phyloP scores from a whole-genome alignment of 2,888 invertebrate genomes.

The Barypeithes pellucidus region DNA sequence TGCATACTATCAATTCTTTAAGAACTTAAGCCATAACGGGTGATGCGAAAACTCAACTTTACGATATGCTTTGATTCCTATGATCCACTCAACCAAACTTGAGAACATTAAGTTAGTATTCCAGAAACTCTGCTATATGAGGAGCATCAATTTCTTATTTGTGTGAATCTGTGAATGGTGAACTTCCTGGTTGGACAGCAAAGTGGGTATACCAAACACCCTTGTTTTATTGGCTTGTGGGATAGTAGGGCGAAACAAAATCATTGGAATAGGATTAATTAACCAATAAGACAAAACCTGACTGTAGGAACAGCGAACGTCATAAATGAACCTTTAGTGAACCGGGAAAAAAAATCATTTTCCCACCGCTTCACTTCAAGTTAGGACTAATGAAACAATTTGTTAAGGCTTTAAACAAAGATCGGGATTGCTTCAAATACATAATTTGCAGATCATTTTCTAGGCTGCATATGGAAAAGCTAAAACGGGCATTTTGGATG shows the following conservation, averaged over 20 bases:
- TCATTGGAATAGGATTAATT: conserved; percentile 9
- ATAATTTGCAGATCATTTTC: too few species aligned
- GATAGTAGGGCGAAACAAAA: conserved; percentile 19
- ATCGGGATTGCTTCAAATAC: neutral
- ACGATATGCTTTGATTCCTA: too few species aligned
- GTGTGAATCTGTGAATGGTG: neutral
- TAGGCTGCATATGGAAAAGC: too few species aligned
- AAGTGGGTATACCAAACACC: conserved; percentile 7
- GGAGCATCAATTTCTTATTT: neutral
- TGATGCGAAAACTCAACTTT: neutral
- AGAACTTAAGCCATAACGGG: neutral
- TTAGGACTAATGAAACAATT: too few species aligned
- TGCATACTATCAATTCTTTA: neutral
- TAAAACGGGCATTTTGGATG: too few species aligned
- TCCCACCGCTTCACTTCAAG: too few species aligned
- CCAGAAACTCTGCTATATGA: neutral
- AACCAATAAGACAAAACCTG: conserved; percentile 2
- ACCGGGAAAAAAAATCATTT: too few species aligned
- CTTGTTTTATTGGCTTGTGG: conserved; percentile 12
- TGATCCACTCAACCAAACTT: too few species aligned
- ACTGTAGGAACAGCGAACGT: too few species aligned
- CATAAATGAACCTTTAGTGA: too few species aligned
- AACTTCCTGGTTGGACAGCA: conserved; percentile 15
- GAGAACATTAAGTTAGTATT: neutral
- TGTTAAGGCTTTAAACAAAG: too few species aligned